phyloP scores from a whole-genome alignment of 2,113 vertebrate species.

The Oryzias woworae region DNA sequence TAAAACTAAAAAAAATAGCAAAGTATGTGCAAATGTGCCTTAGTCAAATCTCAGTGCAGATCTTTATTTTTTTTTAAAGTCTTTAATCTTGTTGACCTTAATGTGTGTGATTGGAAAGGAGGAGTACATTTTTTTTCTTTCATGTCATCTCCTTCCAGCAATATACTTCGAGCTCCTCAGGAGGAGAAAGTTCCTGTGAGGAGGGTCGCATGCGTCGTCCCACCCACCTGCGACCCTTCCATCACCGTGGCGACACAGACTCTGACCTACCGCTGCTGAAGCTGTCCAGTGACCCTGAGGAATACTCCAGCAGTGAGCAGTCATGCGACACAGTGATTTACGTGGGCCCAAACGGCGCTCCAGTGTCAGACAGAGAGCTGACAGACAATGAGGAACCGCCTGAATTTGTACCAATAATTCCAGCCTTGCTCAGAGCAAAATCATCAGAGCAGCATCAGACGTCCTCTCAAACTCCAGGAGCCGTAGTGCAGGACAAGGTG shows the following conservation, averaged over 20 bases:
- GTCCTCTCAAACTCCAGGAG: constrained; percentile 37
- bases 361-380: constrained; percentile 93
- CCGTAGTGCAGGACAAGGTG: constrained; percentile 58
- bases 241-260: constrained; percentile 83
- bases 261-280: constrained; percentile 86
- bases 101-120: not conserved
- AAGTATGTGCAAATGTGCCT: no score
- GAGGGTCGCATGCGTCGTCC: constrained; percentile 96
- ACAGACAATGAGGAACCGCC: constrained; percentile 97
- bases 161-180: constrained; percentile 97
- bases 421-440: constrained; percentile 80
- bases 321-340: constrained; percentile 99
- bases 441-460: constrained; percentile 52
- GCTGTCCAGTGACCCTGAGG: constrained; percentile 92
- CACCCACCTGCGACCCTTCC: constrained; percentile 92
- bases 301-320: constrained; percentile 98
- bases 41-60: not conserved
- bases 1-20: not conserved
- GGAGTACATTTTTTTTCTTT: not conserved
- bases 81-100: not conserved
- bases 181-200: constrained; percentile 97
- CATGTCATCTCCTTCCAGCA: constrained; percentile 61
- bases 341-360: constrained; percentile 91
- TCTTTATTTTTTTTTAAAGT: not conserved
- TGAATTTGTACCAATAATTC: constrained; percentile 95